phyloP scores from a whole-genome alignment of 2,113 vertebrate genomes.

The Rhineura floridana region DNA sequence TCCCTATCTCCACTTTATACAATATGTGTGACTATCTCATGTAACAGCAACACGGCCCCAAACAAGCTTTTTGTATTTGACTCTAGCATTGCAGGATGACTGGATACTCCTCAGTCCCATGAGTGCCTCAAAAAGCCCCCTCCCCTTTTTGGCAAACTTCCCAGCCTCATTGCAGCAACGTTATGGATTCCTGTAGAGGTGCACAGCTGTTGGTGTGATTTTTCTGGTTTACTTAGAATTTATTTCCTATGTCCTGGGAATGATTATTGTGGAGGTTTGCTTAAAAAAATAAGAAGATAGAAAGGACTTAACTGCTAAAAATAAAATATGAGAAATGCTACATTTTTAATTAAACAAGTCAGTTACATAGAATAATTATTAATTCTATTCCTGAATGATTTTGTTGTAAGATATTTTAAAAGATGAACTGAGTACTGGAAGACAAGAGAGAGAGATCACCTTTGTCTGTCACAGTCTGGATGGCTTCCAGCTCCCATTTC shows the following conservation, averaged over 20 bases:
- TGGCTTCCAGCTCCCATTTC: not conserved
- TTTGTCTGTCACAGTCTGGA: not conserved
- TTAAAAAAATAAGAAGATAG: no score
- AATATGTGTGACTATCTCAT: no score
- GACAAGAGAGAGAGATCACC: no score
- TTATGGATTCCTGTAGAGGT: not conserved
- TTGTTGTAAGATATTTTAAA: not conserved
- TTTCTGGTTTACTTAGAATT: not conserved
- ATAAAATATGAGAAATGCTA: no score
- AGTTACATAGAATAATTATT: not conserved
- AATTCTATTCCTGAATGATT: not conserved
- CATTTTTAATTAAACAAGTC: not conserved
- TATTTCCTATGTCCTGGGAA: not conserved
- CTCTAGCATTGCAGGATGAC: not conserved
- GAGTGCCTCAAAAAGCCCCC: not conserved
- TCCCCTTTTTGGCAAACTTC: not conserved
- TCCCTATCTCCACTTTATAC: not conserved
- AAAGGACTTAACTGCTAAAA: no score
- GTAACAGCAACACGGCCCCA: not conserved
- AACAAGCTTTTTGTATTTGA: not conserved
- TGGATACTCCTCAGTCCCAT: not conserved
- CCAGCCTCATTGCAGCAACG: not conserved
- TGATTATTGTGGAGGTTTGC: not conserved
- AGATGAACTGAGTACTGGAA: not conserved
- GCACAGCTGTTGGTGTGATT: not conserved